Base-by-base conservation (phyloP, 37 sponge, comb jelly and placozoan species). In the Aplysina aerophoba region DNA sequence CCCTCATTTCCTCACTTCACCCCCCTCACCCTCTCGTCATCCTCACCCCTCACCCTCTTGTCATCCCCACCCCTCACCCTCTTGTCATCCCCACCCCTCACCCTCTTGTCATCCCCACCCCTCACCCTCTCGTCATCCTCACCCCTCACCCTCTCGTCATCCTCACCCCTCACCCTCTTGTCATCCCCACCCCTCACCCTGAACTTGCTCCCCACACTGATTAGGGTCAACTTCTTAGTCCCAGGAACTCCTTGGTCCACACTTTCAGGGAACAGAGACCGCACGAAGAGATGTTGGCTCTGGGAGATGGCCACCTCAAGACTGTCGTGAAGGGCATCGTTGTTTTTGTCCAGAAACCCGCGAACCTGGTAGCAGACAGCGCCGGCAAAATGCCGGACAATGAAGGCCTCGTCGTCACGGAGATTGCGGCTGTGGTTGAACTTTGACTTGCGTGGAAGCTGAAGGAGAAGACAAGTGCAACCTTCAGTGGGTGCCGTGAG, bases 291-390 rank as follows among this genome's bases (percentile, higher is more conserved):
- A 58, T 94, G 91, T 38, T 81, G 87, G 63, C 95, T 94, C 35
- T 85, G 81, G 0, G 78, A 73, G 77, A 98, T 91, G 62, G 92
- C 73, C 81, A 87, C 92, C 85, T 96, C 96, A 79, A 98, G 85
- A 71, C 86, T 90, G 61, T 89, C 88, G 81, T 98, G 99, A 0
- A 98, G 91, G 16, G 95, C 90, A 68, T 98, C 96, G 73, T 96
- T 96, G 88, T 98, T 98, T 88, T 96, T 96, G 82, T 96, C 99
- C 65, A 98, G 40, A 69, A 96, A 98, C 0, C 87, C 93, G 58
- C 89, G 94, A 15, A 94, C 94, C 37, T 81, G 61, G 87, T 98
- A 98, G 92, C 99, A 98, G 65, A 98, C 99, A 60, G 99, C 99
- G 0, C 99, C 99, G 34, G 99, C 99, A 73, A 94, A 98, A 82